Base-by-base conservation (phyloP, 2,797 vertebrate genomes). In the Notolepis coatsorum region DNA sequence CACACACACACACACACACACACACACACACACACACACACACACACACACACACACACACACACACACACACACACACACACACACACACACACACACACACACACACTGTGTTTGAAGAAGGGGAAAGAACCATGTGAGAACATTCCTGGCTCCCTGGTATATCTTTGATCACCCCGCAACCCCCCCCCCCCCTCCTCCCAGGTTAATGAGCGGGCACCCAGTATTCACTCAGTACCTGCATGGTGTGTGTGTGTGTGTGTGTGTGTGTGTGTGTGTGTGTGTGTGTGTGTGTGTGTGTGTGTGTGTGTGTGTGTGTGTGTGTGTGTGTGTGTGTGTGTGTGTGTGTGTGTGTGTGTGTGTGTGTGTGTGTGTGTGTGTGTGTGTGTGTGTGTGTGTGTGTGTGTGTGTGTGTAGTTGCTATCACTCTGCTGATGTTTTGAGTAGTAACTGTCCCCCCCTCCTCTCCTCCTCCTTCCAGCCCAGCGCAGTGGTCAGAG, bases 401-500 rank as follows among this genome's bases (percentile, higher is more conserved):
- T 35, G 13, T 35, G 7, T 2, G n/a, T n/a, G n/a, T n/a, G n/a
- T n/a, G n/a, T n/a, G n/a, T n/a, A n/a, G n/a, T n/a, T n/a, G n/a
- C n/a, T 7, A 8, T 7, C 31, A 2, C 7, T 35, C 31, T 35
- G 7, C 5, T 2, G 13, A 35, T 7, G 2, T 12, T 35, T 35
- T 1, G 27, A 20, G 12, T 17, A 21, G 42, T 21, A 20, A 23
- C 9, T 43, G 57, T 18, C 53, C 15, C 20, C 18, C 43, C 20
- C 57, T n/a, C 27, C 12, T 41, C 2, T 54, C 18, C 25, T 27
- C 38, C 2, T 21, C 15, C 77, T 78, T 61, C 81, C 88, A 96
- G 95, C 89, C 93, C 72, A 91, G 91, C 73, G 89, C 91, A 71
- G 88, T 90, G 50, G 92, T 92, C 81, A 93, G 92, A 89, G 92